Evolutionary conservation across 2,888 invertebrate genomes (phyloP).

Genomic region (Agrenia bidenticulata): DNA sequence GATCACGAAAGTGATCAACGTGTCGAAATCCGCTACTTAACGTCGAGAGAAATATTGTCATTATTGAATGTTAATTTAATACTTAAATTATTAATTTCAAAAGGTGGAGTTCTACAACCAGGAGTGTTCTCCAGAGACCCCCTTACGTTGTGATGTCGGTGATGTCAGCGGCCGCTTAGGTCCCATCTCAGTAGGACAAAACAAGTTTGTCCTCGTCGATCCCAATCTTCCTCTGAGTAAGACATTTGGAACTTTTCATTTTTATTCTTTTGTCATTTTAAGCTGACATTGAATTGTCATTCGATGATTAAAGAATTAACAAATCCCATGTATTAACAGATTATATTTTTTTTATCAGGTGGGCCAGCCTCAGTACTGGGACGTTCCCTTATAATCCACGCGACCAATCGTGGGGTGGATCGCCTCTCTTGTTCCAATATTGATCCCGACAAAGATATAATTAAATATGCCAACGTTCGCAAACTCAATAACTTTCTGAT

Average conservation of each 20-base stretch:
- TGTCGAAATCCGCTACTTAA: no score
- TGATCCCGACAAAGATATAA: slow-evolving; percentile 83
- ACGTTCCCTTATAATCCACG: slow-evolving; percentile 79
- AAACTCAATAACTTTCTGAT: slow-evolving; percentile 84
- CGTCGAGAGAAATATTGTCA: no score
- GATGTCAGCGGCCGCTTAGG: slow-evolving; percentile 84
- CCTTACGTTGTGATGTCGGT: slow-evolving; percentile 85
- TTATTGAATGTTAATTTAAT: no score
- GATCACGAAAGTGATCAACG: no score
- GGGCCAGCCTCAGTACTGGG: slow-evolving; percentile 77
- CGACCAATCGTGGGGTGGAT: slow-evolving; percentile 69
- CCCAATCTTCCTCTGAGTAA: slow-evolving; percentile 77
- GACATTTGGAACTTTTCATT: slow-evolving; percentile 21
- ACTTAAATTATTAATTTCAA: neutral
- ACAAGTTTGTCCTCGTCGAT: slow-evolving; percentile 77
- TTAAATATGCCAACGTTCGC: slow-evolving; percentile 83
- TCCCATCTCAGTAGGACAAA: slow-evolving; percentile 75
- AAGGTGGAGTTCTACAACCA: slow-evolving; percentile 79
- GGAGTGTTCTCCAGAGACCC: slow-evolving; percentile 86
- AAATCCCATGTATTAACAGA: neutral
- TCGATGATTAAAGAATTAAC: no score
- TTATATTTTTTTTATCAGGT: slow-evolving; percentile 52
- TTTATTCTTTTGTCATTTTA: neutral
- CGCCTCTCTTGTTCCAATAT: slow-evolving; percentile 88
- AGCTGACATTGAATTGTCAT: no score